Evolutionary conservation across 1,140 invertebrate genomes (phyloP), one percentile per base, ranked within the genome.

Genomic region (Drosophila parvula): DNA sequence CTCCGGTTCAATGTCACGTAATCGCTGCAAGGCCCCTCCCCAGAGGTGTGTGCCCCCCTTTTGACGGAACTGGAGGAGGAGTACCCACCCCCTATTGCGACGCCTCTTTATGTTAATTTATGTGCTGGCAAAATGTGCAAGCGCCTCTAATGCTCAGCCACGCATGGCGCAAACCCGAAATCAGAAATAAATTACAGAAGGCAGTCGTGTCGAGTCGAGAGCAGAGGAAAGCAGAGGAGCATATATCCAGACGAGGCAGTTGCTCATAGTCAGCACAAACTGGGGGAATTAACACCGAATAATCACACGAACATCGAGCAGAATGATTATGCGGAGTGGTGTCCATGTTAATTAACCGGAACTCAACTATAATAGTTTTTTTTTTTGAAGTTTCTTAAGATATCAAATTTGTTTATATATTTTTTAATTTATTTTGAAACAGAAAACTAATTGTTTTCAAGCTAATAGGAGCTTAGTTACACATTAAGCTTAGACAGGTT

Each of bases 41-140:
- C 40, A 40, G 53, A 58, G 60, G 73, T 41, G 50, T 53, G 40
- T 18, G 36, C 48, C 47, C 30, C 14, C 30, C 34, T n/a, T 9
- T 44, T 11, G 30, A 12, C 4, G 28, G 14, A 50, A 22, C 50
- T 32, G 32, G 32, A 27, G 34, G 34, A 22, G 51, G 9, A 53
- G 32, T 34, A n/a, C 22, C 36, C 69, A 32, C 27, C 50, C 47
- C 11, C 27, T 12, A 11, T 2, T 5, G 12, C 30, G 63, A 60
- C 70, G 77, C 73, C 76, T 83, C 83, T 88, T 86, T 86, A 88
- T 86, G 83, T 83, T 86, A 86, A 86, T 86, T 88, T 86, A 86
- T 86, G 83, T 88, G 83, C 83, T 83, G 83, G 83, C 83, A 86
- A 88, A 86, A 86, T 86, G 84, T 88, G 79, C 83, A 86, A 86